Evolutionary conservation across 1,140 invertebrate species (phyloP), one percentile per base, ranked within the genome.

Genomic region (Augochlora pura): DNA sequence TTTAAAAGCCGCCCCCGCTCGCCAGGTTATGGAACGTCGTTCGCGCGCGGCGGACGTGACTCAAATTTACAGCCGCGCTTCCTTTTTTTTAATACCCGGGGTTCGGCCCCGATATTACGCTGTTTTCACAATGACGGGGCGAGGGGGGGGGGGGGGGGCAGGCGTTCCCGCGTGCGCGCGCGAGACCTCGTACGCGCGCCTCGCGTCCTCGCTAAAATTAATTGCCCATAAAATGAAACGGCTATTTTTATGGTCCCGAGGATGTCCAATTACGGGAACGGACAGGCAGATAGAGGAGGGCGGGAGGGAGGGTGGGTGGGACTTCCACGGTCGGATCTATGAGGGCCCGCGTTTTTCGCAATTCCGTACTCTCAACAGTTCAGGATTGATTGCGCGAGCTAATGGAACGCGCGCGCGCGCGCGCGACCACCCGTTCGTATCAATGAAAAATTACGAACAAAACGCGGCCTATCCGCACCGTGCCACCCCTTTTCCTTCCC

Each of bases 161-260:
- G 69, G 42, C 46, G 23, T n/a, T 57, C 27, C n/a, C n/a, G n/a
- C n/a, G n/a, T n/a, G n/a, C 54, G 46, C 59, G 59, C 67, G 75
- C 23, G 54, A 59, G 46, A n/a, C n/a, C n/a, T 49, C 21, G 66
- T 67, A 81, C 71, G 72, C 79, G 82, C 74, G n/a, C n/a, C n/a
- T n/a, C 86, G 82, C 66, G 80, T 89, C 83, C 82, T 80, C 77
- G 77, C 46, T 84, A 72, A 84, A 89, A 90, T 89, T 88, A 90
- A 90, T 90, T 88, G 89, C 85, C 87, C 85, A 86, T 89, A 88
- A 89, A 90, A 89, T 82, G 84, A 87, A 87, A 86, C 82, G 82
- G 86, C 88, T 88, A 88, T 88, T 90, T 89, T 89, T 89, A 87
- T 76, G 81, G 77, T 73, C 52, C 54, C 60, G 68, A 69, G 65